phyloP scores from a whole-genome alignment of 2,888 invertebrate species.

The Girardia tigrina region DNA sequence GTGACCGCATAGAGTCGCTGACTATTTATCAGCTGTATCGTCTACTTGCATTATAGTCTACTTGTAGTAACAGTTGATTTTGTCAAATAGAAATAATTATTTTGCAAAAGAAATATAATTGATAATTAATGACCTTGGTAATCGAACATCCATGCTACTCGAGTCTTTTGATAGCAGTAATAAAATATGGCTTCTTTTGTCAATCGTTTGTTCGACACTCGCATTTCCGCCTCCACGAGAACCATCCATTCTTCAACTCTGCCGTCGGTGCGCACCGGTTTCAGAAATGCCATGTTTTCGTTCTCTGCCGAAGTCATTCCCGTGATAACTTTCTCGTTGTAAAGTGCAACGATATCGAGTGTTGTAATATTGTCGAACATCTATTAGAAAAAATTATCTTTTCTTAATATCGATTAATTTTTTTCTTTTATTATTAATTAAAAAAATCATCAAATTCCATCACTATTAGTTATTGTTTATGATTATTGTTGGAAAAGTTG shows the following conservation, averaged over 20 bases:
- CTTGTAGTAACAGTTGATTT: too few relatives aligned
- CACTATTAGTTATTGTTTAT: too few relatives aligned
- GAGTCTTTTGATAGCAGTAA: slow-evolving; percentile 32
- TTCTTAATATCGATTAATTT: not conserved
- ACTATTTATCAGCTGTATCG: too few relatives aligned
- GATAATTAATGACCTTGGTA: slow-evolving; percentile 31
- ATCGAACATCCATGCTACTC: slow-evolving; percentile 37
- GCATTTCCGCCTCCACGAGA: slow-evolving; percentile 33
- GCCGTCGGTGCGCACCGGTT: slow-evolving; percentile 19
- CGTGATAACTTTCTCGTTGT: slow-evolving; percentile 27
- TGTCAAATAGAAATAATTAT: too few relatives aligned
- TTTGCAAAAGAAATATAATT: too few relatives aligned
- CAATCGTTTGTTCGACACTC: slow-evolving; percentile 27
- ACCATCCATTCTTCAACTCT: slow-evolving; percentile 36
- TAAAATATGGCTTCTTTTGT: slow-evolving; percentile 37
- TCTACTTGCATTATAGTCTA: too few relatives aligned
- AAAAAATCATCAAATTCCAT: too few relatives aligned
- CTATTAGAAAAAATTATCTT: slow-evolving; percentile 26
- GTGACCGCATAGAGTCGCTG: too few relatives aligned
- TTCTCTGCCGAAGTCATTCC: slow-evolving; percentile 36
- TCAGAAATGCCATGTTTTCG: slow-evolving; percentile 35
- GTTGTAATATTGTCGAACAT: slow-evolving; percentile 37
- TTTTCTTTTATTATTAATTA: too few relatives aligned
- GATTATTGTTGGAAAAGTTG: too few relatives aligned
- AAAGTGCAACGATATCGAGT: not conserved